Percentiles rank a stretch among this genome's conserved stretches.
Evolutionary conservation across 1,140 invertebrate genomes (phyloP).

Genomic region (Stenopsyche tienmushanensis): DNA sequence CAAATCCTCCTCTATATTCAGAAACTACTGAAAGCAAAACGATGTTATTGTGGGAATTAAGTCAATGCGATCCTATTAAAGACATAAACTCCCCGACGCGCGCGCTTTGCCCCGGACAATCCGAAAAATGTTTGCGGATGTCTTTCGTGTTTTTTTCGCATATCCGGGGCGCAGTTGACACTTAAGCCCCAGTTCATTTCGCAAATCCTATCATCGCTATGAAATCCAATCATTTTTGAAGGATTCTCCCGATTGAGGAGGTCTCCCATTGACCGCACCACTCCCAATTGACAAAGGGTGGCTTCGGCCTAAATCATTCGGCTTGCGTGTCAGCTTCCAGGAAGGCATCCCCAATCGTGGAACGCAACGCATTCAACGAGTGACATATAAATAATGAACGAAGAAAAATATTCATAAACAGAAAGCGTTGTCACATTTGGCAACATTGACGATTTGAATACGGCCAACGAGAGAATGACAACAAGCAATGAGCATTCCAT

Average conservation of each 20-base stretch:
- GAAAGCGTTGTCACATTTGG: too few relatives aligned
- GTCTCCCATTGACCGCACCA: background rate
- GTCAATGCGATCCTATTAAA: too few relatives aligned
- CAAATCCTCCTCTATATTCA: background rate
- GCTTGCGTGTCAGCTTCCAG: background rate
- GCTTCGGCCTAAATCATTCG: slow-evolving; percentile 1
- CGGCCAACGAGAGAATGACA: too few relatives aligned
- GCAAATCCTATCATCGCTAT: slow-evolving; percentile 36
- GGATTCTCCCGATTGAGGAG: slow-evolving; percentile 28
- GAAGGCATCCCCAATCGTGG: background rate
- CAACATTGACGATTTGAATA: too few relatives aligned
- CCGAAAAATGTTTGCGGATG: too few relatives aligned
- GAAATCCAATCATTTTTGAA: slow-evolving; percentile 40
- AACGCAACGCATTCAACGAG: too few relatives aligned
- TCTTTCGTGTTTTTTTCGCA: too few relatives aligned
- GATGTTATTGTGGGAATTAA: slow-evolving; percentile 1
- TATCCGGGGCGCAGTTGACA: background rate
- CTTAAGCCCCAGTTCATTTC: slow-evolving; percentile 21
- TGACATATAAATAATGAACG: too few relatives aligned
- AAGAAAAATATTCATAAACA: too few relatives aligned
- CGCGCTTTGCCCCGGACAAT: too few relatives aligned
- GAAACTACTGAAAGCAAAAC: background rate
- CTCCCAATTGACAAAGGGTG: slow-evolving; percentile 1
- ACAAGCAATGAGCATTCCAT: too few relatives aligned
- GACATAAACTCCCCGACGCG: too few relatives aligned